Percentiles rank a stretch among this genome's conserved stretches.
These are phyloP conservation scores for Sclerurus mexicanus DNA, from an alignment of 2,113 vertebrate species.

Conservation along the genomic window DNA sequence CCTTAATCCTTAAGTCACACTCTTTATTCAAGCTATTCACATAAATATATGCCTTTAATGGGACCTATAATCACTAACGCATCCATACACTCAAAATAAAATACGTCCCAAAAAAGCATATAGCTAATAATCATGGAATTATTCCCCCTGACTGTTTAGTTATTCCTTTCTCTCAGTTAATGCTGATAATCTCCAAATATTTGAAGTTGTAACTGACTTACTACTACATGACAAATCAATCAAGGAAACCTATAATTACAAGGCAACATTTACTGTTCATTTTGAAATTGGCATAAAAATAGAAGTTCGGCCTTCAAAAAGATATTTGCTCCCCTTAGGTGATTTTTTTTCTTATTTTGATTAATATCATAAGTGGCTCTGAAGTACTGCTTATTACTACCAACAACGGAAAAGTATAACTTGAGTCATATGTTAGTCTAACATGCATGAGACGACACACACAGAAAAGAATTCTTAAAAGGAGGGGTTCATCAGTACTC, in stretches of 20 bases:
- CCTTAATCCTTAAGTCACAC: neutral
- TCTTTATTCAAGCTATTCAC: neutral
- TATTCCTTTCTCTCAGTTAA: neutral
- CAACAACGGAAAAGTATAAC: neutral
- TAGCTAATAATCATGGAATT: neutral
- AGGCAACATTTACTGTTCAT: neutral
- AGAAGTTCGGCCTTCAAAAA: neutral
- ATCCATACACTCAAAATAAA: neutral
- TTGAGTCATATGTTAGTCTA: neutral
- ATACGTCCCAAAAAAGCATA: accelerated
- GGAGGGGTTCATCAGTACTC: neutral
- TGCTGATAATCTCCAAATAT: neutral
- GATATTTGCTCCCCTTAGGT: accelerated
- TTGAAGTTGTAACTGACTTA: neutral
- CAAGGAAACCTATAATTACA: neutral
- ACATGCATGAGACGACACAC: neutral
- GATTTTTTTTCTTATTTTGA: neutral
- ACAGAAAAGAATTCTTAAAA: neutral
- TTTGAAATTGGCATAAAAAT: neutral
- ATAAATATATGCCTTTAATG: neutral
- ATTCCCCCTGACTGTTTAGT: neutral
- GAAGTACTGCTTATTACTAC: neutral
- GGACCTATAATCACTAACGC: neutral
- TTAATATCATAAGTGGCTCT: neutral
- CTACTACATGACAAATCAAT: neutral